Evolutionary conservation across 1,140 invertebrate species (phyloP), one percentile per base, ranked within the genome.

Genomic region (Drosophila jambulina): DNA sequence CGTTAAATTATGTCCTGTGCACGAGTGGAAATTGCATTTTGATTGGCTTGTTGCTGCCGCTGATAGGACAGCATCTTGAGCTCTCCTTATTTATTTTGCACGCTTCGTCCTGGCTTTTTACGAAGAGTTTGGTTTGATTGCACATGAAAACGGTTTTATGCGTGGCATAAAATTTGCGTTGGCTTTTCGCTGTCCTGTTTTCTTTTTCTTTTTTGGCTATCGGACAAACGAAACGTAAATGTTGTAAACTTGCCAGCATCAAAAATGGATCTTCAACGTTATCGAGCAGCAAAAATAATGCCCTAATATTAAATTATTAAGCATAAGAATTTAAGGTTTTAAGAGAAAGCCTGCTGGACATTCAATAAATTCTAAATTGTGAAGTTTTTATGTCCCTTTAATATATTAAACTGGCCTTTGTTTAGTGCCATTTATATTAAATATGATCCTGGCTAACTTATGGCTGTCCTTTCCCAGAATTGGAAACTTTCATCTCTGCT

Each of bases 11-110:
- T 85, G 82, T 75, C 63, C 61, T 75, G 74, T 79, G 72, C 61
- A 70, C 58, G 77, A 71, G 59, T 51, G 80, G 84, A 87, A 87
- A 87, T 87, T 88, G 85, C 84, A 88, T 81, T 87, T 87, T 87
- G 84, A 87, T 87, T 87, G 84, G 77, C 77, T 80, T 69, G 80
- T 77, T 83, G 71, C 80, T 76, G 60, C 40, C 67, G 79, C 67
- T 82, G 83, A 86, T 87, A 87, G 71, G 65, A 61, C 83, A 82
- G 61, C 61, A 51, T 82, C 65, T 58, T 75, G 53, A 36, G 62
- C 51, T 34, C 59, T 63, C 5, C 60, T 32, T 49, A 45, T 70
- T 67, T 67, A 69, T 69, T 27, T 68, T 6, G 9, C 29, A 19
- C 48, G 42, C n/a, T 38, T 40, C 25, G 29, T 29, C 19, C 19